These are phyloP conservation scores for Brachystomella parvula DNA, from an alignment of 1,140 invertebrate species.

Conservation along the genomic window DNA sequence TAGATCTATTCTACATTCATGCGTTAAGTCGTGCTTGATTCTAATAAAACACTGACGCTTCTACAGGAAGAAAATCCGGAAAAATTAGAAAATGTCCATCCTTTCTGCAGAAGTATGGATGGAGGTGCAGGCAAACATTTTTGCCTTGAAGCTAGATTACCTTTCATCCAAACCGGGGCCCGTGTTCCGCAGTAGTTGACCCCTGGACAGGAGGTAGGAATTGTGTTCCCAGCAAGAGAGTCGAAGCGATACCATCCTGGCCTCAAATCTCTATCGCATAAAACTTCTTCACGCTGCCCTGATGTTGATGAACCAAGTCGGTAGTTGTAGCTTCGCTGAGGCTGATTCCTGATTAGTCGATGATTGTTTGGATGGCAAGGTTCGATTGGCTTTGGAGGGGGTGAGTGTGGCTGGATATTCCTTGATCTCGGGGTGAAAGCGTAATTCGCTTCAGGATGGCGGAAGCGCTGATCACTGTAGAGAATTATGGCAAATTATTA, in stretches of 20 bases:
- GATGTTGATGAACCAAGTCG: constrained; percentile 33
- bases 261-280: constrained; percentile 36
- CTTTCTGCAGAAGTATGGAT: too few species aligned
- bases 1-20: too few species aligned
- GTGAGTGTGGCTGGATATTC: not conserved
- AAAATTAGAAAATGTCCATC: too few species aligned
- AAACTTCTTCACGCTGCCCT: constrained; percentile 25
- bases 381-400: constrained; percentile 20
- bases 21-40: too few species aligned
- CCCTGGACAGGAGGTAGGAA: constrained; percentile 38
- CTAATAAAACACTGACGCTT: too few species aligned
- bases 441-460: too few species aligned
- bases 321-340: constrained; percentile 38
- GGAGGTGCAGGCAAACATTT: too few species aligned
- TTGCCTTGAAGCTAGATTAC: too few species aligned
- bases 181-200: constrained; percentile 38
- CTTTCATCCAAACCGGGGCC: constrained; percentile 39
- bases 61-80: too few species aligned
- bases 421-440: too few species aligned
- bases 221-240: constrained; percentile 35
- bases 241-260: constrained; percentile 38
- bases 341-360: constrained; percentile 32
- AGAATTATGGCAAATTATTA: too few species aligned
- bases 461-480: too few species aligned
- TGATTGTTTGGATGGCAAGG: constrained; percentile 36